Base-by-base conservation (phyloP, 2,797 vertebrate genomes). In the Acomys russatus region DNA sequence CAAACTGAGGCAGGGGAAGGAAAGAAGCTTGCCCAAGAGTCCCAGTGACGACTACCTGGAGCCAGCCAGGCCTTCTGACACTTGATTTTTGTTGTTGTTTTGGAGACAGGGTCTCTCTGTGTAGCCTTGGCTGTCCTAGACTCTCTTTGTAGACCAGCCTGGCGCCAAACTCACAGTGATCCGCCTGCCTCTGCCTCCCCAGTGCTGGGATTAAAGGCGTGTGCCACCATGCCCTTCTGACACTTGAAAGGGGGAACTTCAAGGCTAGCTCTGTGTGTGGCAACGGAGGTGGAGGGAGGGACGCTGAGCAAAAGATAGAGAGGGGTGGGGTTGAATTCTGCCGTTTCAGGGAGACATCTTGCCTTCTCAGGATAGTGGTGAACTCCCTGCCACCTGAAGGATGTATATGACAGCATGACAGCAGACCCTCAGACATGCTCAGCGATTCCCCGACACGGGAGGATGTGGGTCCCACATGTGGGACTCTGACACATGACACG, bases 401-500 rank as follows among this genome's bases (percentile, higher is more conserved):
- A 11, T 23, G 6, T 51, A 44, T 44, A 23, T 8, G 2, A 68
- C 22, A 68, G 6, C 54, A 18, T 35, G 44, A 44, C 44, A 44
- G 44, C 44, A 44, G 4, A n/a, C 49, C 2, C 20, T 25, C 25
- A 38, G 77, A 17, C 61, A 15, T 5, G 35, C 30, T 82, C 12
- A 35, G 82, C 20, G 9, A 28, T 18, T 30, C 64, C 64, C 4
- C 0, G 77, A 1, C 8, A 28, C 49, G 4, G 28, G 71, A 59
- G 66, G 88, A 30, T 15, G 11, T 4, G 56, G 11, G 20, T 3
- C 35, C 14, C 12, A 54, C 15, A 3, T 0, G 0, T 1, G 35
- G 76, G 18, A 14, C 9, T 17, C 44, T 61, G 49, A 30, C 9
- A 4, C 18, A 3, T 6, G 18, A 15, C 49, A 59, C 35, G 18